phyloP scores from a whole-genome alignment of 1,140 invertebrate genomes.

The Cecropterus lyciades region DNA sequence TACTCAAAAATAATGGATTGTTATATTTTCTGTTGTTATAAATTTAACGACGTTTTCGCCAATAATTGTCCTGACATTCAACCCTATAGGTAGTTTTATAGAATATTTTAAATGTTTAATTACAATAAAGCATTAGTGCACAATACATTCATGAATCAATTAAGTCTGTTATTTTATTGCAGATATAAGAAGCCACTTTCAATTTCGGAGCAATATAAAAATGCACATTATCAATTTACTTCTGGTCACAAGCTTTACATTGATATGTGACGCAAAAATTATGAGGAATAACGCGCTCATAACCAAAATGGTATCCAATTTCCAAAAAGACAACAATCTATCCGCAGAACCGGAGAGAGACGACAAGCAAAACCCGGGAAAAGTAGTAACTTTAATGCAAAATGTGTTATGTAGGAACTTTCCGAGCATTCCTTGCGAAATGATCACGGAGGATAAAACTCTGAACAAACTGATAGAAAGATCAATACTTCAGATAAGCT shows the following conservation, averaged over 20 bases:
- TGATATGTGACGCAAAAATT: conserved; percentile 46
- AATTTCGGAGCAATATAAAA: conserved; percentile 6
- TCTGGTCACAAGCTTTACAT: conserved; percentile 17
- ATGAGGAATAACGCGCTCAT: conserved; percentile 70
- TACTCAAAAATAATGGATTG: too few relatives aligned
- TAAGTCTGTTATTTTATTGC: not conserved
- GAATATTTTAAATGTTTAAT: too few relatives aligned
- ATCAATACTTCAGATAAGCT: conserved; percentile 67
- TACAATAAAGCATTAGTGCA: too few relatives aligned
- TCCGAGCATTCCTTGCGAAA: conserved; percentile 62
- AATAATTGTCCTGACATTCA: too few relatives aligned
- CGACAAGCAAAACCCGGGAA: conserved; percentile 31
- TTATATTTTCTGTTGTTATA: too few relatives aligned
- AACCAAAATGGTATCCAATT: conserved; percentile 70
- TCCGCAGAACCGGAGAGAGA: conserved; percentile 33
- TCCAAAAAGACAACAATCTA: conserved; percentile 56
- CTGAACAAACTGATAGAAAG: conserved; percentile 65
- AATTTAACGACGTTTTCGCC: too few relatives aligned
- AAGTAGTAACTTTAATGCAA: conserved; percentile 63
- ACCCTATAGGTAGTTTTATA: too few relatives aligned
- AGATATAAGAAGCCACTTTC: not conserved
- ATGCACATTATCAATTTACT: conserved; percentile 20
- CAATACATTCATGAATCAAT: too few relatives aligned
- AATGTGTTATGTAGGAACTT: conserved; percentile 72
- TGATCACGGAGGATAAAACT: conserved; percentile 61